Percentiles rank a stretch among this genome's conserved stretches.
Conservation (phyloP, 2,797 vertebrate genomes). For the Ctenosaura bakeri region DNA sequence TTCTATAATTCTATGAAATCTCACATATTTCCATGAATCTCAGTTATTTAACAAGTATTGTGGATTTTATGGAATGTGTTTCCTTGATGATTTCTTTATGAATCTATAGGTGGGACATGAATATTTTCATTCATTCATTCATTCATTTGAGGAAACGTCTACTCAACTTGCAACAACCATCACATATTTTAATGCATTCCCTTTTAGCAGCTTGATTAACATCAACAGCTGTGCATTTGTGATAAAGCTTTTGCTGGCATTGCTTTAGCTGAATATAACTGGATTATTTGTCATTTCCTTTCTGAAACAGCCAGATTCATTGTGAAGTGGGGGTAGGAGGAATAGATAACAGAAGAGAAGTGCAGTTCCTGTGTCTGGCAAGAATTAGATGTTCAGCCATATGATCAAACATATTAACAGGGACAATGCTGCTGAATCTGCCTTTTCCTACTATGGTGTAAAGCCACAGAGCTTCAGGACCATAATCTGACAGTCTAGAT, state of each 20-base stretch:
- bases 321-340: constrained; percentile 26
- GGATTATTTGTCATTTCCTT: constrained; percentile 64
- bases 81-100: background rate
- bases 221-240: constrained; percentile 59
- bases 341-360: constrained; percentile 47
- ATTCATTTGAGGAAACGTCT: background rate
- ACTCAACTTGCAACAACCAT: background rate
- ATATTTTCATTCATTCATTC: background rate
- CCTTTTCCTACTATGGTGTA: constrained; percentile 20
- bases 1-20: too few relatives aligned
- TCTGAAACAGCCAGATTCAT: constrained; percentile 52
- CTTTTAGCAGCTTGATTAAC: constrained; percentile 41
- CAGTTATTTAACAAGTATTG: background rate
- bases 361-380: constrained; percentile 40
- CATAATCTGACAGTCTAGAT: background rate
- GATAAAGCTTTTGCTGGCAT: constrained; percentile 53
- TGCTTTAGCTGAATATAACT: constrained; percentile 63
- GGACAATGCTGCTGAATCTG: background rate
- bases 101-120: background rate
- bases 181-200: constrained; percentile 50
- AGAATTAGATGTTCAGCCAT: constrained; percentile 43
- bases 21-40: background rate
- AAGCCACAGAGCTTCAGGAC: background rate
- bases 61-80: background rate
- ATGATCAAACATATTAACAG: constrained; percentile 21